Conservation (phyloP, 2,888 invertebrate species). For the Synergus gifuensis region DNA sequence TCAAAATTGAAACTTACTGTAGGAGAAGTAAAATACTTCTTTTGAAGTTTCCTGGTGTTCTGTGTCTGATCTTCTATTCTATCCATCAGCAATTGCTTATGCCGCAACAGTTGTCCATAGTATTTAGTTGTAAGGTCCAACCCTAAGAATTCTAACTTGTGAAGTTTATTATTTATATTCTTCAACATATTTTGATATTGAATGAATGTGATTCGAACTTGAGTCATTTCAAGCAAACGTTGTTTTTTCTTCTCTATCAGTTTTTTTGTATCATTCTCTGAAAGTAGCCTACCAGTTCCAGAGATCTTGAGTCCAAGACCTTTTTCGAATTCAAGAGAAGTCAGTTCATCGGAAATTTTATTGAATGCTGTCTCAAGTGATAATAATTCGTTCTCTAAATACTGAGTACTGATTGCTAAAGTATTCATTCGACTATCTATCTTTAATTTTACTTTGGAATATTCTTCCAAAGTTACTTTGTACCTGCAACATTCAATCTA, state of each 20-base stretch:
- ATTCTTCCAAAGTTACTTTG: constrained; percentile 54
- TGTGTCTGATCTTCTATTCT: constrained; percentile 58
- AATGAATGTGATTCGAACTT: constrained; percentile 52
- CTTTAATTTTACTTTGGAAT: constrained; percentile 23
- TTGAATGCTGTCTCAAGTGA: constrained; percentile 36
- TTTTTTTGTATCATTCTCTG: constrained; percentile 34
- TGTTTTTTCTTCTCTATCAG: constrained; percentile 50
- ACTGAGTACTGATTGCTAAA: constrained; percentile 25
- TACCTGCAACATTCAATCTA: constrained; percentile 52
- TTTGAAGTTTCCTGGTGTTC: constrained; percentile 48
- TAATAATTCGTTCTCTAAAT: constrained; percentile 21
- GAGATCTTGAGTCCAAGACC: constrained; percentile 40
- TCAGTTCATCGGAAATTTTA: constrained; percentile 46
- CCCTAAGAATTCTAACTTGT: constrained; percentile 51
- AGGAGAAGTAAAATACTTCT: constrained; percentile 49
- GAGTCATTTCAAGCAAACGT: constrained; percentile 47
- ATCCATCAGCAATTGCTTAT: constrained; percentile 49
- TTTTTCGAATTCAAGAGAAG: constrained; percentile 47
- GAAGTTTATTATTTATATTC: constrained; percentile 41
- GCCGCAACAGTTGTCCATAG: constrained; percentile 56
- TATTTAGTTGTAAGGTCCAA: constrained; percentile 56
- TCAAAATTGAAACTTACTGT: constrained; percentile 48
- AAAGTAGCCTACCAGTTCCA: background rate
- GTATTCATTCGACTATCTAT: constrained; percentile 35
- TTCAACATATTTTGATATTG: constrained; percentile 47